These are phyloP conservation scores for Drosophila yooni DNA, from an alignment of 2,888 invertebrate species.

Conservation along the genomic window DNA sequence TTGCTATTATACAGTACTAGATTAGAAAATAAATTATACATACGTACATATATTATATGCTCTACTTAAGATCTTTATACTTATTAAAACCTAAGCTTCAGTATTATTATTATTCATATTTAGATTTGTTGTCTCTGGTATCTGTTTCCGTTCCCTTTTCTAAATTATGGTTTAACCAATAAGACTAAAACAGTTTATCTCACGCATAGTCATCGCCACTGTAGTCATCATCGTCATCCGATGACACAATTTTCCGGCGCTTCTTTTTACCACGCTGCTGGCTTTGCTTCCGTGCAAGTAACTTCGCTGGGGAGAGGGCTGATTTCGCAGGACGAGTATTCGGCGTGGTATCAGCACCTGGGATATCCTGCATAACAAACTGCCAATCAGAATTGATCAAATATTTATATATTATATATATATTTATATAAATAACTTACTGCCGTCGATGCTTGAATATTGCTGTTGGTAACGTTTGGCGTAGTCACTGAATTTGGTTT, in stretches of 20 bases:
- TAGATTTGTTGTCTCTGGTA: background rate
- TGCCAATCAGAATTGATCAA: background rate
- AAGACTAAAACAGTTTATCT: conserved; percentile 38
- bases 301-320: conserved; percentile 44
- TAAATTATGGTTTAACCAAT: conserved; percentile 42
- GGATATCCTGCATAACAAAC: conserved; percentile 44
- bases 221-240: conserved; percentile 88
- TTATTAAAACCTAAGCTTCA: conserved; percentile 35
- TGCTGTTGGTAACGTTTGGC: conserved; percentile 47
- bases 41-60: conserved; percentile 47
- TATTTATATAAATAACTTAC: conserved; percentile 30
- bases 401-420: background rate
- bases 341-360: conserved; percentile 25
- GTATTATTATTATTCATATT: conserved; percentile 15
- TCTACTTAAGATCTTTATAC: conserved; percentile 45
- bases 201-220: conserved; percentile 87
- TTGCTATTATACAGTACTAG: conserved; percentile 47
- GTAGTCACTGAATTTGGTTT: conserved; percentile 27
- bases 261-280: conserved; percentile 85
- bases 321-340: conserved; percentile 45
- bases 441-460: conserved; percentile 35
- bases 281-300: conserved; percentile 65
- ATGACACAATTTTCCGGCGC: conserved; percentile 86
- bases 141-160: conserved; percentile 18
- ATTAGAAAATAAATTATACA: conserved; percentile 57